Evolutionary conservation across 2,113 vertebrate species (phyloP).

Genomic region (Dolichotis patagonum): DNA sequence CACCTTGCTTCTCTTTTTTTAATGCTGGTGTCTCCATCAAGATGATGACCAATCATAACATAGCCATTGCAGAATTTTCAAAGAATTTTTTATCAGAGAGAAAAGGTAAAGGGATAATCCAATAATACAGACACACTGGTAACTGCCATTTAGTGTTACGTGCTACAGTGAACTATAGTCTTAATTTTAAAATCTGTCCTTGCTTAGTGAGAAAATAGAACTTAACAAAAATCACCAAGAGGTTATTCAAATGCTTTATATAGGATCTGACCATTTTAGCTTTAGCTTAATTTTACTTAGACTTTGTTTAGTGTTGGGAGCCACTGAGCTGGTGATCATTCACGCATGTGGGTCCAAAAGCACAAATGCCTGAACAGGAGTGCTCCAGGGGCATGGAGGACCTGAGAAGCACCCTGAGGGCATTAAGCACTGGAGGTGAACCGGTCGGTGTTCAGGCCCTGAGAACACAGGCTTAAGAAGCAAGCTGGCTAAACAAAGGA

Average conservation of each 20-base stretch:
- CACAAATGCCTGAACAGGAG: too few relatives aligned
- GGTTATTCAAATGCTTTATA: neutral
- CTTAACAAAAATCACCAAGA: constrained; percentile 34
- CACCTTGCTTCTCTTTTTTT: neutral
- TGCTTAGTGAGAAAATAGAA: neutral
- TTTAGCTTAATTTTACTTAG: constrained; percentile 12
- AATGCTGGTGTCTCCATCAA: neutral
- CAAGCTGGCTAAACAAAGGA: too few relatives aligned
- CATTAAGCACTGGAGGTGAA: too few relatives aligned
- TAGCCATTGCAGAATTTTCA: neutral
- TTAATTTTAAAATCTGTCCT: constrained; percentile 14
- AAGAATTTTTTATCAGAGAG: neutral
- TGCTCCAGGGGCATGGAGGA: too few relatives aligned
- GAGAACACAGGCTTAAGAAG: too few relatives aligned
- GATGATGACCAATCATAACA: neutral
- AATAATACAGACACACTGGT: neutral
- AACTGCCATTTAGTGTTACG: neutral
- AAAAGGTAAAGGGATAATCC: neutral
- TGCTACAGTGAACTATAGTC: neutral
- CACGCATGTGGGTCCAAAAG: too few relatives aligned
- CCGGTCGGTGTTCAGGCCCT: too few relatives aligned
- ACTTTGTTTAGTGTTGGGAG: neutral
- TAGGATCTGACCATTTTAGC: constrained; percentile 17
- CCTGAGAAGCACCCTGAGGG: too few relatives aligned
- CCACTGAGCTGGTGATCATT: too few relatives aligned